Base-by-base conservation (phyloP, 2,888 invertebrate genomes). In the Drosophila rellima region DNA sequence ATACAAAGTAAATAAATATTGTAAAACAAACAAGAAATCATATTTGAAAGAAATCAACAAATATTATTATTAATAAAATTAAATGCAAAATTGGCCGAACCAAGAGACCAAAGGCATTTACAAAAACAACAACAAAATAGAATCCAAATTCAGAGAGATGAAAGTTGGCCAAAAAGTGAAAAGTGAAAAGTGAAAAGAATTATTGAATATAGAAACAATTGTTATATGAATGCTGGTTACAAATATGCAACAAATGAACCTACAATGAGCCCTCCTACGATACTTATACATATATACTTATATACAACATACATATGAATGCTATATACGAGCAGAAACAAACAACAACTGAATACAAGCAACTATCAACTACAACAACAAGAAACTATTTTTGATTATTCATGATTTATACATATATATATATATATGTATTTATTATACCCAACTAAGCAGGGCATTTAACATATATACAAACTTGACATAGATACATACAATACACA, bases 201-300 rank as follows among this genome's bases (percentile, higher is more conserved):
- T 54, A 35, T 54, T 60, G 33, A 44, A 42, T 54, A 60, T 51
- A 63, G 52, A 62, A 47, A 23, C 10, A 60, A 61, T 37, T 44
- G 44, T 44, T 44, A 50, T 23, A 61, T 26, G 2, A 26, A 26
- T 61, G 54, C 35, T 57, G 54, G 29, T 26, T 35, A 59, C n/a
- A 54, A 42, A 74, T 66, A 63, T 48, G 60, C 70, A 74, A 83
- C 74, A 69, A 70, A 67, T 66, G 45, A 80, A 84, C 81, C 69
- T 73, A 76, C 67, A 78, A 86, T 59, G 69, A 79, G 72, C 84
- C 84, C 89, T 84, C 84, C 84, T 89, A 79, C 70, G 45, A 63
- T 55, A 66, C 59, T 63, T 66, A 74, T 68, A 72, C 78, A 71
- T 65, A 70, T 50, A 61, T 60, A 70, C n/a, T 50, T 23, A 66